A percentile compares a stretch with the other conserved stretches of the same genome.
phyloP scores from a whole-genome alignment of 2,797 vertebrate species.

The Lepus townsendii region DNA sequence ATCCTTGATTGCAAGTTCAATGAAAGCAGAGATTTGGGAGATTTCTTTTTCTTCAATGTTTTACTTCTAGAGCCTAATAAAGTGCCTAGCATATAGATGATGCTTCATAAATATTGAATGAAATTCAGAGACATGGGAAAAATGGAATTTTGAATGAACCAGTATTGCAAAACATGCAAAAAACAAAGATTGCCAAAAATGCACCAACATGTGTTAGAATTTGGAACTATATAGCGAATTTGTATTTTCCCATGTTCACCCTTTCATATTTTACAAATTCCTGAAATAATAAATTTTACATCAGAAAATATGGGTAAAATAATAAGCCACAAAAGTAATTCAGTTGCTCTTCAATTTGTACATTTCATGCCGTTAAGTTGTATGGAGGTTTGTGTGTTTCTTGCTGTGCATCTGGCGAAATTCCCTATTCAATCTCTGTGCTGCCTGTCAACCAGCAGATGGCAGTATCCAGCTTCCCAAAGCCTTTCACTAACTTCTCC shows the following conservation, averaged over 20 bases:
- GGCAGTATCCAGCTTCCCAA: slow-evolving; percentile 71
- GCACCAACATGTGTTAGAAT: not conserved
- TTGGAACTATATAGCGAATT: not conserved
- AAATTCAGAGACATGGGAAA: not conserved
- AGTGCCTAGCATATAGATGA: not conserved
- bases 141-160: not conserved
- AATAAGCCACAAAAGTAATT: not conserved
- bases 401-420: not conserved
- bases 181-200: slow-evolving; percentile 24
- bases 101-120: slow-evolving; percentile 38
- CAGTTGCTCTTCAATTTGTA: not conserved
- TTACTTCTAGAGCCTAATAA: slow-evolving; percentile 6
- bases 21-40: not conserved
- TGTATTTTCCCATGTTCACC: not conserved
- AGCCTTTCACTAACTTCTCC: not conserved
- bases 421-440: not conserved
- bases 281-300: not conserved
- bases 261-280: slow-evolving; percentile 11
- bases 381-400: not conserved
- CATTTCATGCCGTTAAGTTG: not conserved
- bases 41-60: not conserved
- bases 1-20: not conserved
- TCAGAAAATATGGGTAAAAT: slow-evolving; percentile 16
- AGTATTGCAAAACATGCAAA: not conserved
- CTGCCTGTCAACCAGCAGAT: slow-evolving; percentile 36